Evolutionary conservation across 2,888 invertebrate genomes (phyloP).

Genomic region (Antheraea yamamai): DNA sequence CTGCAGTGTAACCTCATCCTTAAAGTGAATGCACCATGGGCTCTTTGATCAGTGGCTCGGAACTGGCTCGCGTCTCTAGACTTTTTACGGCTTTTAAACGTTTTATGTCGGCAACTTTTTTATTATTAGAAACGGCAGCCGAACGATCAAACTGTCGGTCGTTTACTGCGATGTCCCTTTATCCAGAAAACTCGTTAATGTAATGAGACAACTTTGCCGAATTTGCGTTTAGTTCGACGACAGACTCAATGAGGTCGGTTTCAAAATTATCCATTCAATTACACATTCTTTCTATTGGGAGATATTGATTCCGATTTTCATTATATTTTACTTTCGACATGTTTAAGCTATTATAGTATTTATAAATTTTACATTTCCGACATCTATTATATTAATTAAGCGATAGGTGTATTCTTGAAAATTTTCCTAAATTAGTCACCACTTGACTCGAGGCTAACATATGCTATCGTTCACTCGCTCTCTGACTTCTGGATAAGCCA

Average conservation of each 20-base stretch:
- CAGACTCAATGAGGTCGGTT: not conserved
- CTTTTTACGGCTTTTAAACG: constrained; percentile 49
- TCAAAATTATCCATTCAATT: constrained; percentile 10
- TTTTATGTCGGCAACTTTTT: constrained; percentile 37
- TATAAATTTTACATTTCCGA: not conserved
- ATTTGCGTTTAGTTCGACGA: constrained; percentile 8
- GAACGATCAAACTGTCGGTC: constrained; percentile 32
- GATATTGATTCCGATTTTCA: not conserved
- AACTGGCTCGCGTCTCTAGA: constrained; percentile 37
- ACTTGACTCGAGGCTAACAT: not conserved
- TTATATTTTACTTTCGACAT: not conserved
- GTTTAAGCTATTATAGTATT: not conserved
- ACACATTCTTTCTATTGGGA: not conserved
- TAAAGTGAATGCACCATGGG: constrained; percentile 15
- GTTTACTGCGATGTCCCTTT: constrained; percentile 27
- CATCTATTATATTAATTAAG: not conserved
- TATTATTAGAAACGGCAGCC: constrained; percentile 30
- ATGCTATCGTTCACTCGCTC: not conserved
- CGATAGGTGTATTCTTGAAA: not conserved
- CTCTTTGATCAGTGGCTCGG: constrained; percentile 55
- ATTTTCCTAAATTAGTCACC: not conserved
- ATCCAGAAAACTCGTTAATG: constrained; percentile 27
- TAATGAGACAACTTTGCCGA: constrained; percentile 20
- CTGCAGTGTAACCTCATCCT: not conserved
- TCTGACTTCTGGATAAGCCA: not conserved